phyloP scores from a whole-genome alignment of 2,113 vertebrate species.

The Odontesthes bonariensis region DNA sequence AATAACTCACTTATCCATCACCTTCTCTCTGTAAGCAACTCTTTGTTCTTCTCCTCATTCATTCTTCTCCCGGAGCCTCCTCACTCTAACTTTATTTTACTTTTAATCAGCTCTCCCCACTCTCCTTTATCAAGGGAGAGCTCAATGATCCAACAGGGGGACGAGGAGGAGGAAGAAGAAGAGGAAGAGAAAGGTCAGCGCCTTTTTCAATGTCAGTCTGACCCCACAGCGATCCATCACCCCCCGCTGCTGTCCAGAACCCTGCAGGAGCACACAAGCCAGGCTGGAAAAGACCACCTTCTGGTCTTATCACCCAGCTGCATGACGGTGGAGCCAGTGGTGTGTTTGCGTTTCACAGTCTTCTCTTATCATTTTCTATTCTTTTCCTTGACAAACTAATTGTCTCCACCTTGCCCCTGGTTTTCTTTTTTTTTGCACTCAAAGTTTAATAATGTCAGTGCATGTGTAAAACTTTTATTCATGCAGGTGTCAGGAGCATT shows the following conservation, averaged over 20 bases:
- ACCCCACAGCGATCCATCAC: conserved; percentile 70
- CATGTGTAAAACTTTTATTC: neutral
- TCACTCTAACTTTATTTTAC: conserved; percentile 2
- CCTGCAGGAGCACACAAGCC: conserved; percentile 74
- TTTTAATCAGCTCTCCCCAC: conserved; percentile 10
- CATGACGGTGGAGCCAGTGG: conserved; percentile 84
- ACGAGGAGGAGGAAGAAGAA: conserved; percentile 52
- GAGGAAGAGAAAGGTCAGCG: conserved; percentile 53
- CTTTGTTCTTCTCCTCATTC: conserved; percentile 17
- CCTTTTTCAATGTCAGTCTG: conserved; percentile 72
- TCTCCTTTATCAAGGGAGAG: conserved; percentile 70
- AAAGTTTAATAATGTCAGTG: neutral
- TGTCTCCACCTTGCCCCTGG: neutral
- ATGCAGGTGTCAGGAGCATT: neutral
- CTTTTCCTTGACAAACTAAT: neutral
- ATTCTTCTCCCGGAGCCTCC: neutral
- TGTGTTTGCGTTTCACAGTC: conserved; percentile 59
- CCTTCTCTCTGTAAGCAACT: conserved; percentile 1
- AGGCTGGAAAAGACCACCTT: conserved; percentile 67
- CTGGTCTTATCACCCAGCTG: conserved; percentile 73
- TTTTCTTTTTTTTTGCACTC: neutral
- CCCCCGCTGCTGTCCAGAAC: conserved; percentile 72
- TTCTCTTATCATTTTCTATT: neutral
- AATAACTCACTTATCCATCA: conserved; percentile 33
- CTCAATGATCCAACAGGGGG: conserved; percentile 52